Percentiles rank a stretch among this genome's conserved stretches.
Conservation (phyloP, 2,888 invertebrate genomes). For the Drosophila peninsularis region DNA sequence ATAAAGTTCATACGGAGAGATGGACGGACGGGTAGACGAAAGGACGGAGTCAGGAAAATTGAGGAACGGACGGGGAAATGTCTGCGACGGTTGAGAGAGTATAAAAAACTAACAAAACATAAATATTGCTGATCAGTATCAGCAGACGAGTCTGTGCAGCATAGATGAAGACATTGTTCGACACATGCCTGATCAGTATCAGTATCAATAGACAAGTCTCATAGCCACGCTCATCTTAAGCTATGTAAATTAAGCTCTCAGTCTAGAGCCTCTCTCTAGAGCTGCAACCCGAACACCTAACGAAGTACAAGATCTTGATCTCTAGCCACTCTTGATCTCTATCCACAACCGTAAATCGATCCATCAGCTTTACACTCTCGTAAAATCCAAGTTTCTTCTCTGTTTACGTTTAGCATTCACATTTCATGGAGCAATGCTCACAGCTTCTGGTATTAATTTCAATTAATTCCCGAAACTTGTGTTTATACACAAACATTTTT, state of each 20-base stretch:
- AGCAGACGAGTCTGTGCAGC: neutral
- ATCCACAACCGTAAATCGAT: neutral
- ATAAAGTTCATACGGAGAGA: too few relatives aligned
- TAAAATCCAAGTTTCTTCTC: neutral
- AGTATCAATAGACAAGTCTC: neutral
- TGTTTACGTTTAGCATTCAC: neutral
- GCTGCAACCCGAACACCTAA: neutral
- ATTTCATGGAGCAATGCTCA: neutral
- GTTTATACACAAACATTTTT: constrained; percentile 12
- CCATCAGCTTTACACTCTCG: neutral
- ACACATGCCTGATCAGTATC: neutral
- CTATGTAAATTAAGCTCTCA: neutral
- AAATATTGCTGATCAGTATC: neutral
- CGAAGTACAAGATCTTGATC: neutral
- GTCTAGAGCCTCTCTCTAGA: neutral
- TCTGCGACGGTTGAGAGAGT: too few relatives aligned
- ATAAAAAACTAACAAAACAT: neutral
- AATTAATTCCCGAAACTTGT: neutral
- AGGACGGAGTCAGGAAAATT: too few relatives aligned
- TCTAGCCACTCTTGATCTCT: neutral
- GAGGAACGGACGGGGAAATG: too few relatives aligned
- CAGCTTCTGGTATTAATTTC: constrained; percentile 7
- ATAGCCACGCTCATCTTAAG: too few relatives aligned
- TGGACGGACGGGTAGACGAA: too few relatives aligned
- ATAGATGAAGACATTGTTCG: neutral